Evolutionary conservation across 2,113 vertebrate genomes (phyloP).

Genomic region (Echinops telfairi): DNA sequence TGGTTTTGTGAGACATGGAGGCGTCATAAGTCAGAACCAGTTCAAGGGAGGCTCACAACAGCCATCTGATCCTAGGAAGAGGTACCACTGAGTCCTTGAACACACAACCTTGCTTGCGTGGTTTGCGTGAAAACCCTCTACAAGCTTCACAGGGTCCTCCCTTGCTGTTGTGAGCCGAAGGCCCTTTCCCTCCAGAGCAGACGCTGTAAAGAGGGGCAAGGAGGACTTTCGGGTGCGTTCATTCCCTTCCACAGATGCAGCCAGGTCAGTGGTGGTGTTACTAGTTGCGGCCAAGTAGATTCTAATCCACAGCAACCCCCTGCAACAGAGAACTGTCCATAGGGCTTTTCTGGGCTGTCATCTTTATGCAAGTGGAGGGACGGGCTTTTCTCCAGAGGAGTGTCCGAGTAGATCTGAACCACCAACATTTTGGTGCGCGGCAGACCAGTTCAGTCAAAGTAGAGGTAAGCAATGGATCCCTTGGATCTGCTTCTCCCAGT

Average conservation of each 20-base stretch:
- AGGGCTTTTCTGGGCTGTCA: not conserved
- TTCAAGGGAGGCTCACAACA: not conserved
- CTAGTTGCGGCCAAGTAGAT: not conserved
- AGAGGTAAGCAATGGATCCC: not conserved
- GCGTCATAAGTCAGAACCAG: not conserved
- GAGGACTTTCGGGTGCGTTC: too few species aligned
- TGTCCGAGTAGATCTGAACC: not conserved
- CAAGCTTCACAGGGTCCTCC: fast-evolving
- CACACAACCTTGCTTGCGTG: not conserved
- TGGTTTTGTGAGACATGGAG: not conserved
- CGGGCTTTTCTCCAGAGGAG: not conserved
- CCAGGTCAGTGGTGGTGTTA: too few species aligned
- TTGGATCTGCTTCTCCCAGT: fast-evolving
- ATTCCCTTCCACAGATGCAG: fast-evolving
- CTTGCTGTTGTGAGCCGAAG: not conserved
- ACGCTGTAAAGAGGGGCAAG: not conserved
- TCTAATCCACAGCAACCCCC: not conserved
- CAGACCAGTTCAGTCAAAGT: not conserved
- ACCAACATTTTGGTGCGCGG: not conserved
- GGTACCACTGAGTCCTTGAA: fast-evolving
- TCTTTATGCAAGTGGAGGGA: not conserved
- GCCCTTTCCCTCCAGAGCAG: not conserved
- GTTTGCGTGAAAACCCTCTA: not conserved
- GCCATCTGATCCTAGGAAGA: fast-evolving
- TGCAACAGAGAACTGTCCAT: not conserved